Evolutionary conservation across 2,797 vertebrate species (phyloP).

Genomic region (Ctenopoma kingsleyae): DNA sequence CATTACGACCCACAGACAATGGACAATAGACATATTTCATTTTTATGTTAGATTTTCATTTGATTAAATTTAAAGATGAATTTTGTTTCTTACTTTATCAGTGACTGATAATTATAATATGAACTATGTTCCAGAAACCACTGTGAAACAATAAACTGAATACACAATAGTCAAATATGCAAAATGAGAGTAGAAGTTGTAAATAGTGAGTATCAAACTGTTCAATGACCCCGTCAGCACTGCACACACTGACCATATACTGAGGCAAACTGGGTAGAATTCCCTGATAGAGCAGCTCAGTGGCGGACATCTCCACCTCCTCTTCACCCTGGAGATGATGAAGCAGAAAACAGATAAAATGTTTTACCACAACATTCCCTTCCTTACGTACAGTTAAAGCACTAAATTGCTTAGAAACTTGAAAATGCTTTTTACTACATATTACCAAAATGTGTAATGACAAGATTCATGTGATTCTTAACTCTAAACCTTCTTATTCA

Average conservation of each 20-base stretch:
- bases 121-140: no score
- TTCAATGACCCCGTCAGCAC: no score
- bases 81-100: no score
- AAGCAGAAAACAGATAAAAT: neutral
- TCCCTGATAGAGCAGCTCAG: constrained; percentile 96
- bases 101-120: no score
- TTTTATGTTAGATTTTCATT: no score
- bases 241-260: constrained; percentile 91
- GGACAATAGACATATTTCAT: no score
- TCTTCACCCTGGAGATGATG: constrained; percentile 90
- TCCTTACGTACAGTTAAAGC: neutral
- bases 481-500: neutral
- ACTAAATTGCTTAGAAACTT: neutral
- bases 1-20: no score
- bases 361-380: neutral
- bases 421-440: neutral
- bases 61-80: no score
- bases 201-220: neutral
- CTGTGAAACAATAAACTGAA: neutral
- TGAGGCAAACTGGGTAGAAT: constrained; percentile 97
- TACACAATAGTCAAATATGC: neutral
- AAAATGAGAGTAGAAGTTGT: neutral
- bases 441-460: neutral
- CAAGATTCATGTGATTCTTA: neutral
- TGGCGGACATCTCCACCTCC: constrained; percentile 92